phyloP scores from a whole-genome alignment of 2,888 invertebrate species.

The Campoplex capitator region DNA sequence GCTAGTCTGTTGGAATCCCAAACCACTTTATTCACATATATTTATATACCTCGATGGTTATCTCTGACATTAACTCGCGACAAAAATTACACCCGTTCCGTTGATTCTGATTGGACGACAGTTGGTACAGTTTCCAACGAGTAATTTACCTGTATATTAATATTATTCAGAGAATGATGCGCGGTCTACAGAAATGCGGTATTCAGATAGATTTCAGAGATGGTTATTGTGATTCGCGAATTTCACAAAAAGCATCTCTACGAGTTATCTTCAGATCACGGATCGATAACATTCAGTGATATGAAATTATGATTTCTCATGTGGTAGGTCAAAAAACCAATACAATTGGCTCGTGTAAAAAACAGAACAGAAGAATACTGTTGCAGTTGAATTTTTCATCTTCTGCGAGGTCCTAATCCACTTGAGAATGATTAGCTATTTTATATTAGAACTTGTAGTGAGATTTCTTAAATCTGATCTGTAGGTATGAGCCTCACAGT shows the following conservation, averaged over 20 bases:
- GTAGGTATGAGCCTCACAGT: neutral
- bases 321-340: neutral
- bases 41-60: conserved; percentile 2
- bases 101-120: neutral
- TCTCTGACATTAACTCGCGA: conserved; percentile 21
- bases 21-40: conserved; percentile 72
- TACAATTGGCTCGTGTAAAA: neutral
- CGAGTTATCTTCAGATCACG: no score
- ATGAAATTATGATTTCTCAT: neutral
- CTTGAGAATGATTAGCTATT: no score
- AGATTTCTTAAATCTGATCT: neutral
- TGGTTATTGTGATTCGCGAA: no score
- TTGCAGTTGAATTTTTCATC: neutral
- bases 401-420: neutral
- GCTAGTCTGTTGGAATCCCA: conserved; percentile 63
- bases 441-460: neutral
- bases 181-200: neutral
- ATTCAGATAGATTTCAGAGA: neutral
- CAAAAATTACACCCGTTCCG: conserved; percentile 46
- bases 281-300: no score
- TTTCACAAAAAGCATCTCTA: neutral
- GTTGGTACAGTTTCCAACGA: neutral
- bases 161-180: neutral
- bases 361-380: neutral
- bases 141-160: neutral